Percentiles rank a stretch among this genome's conserved stretches.
Conservation (phyloP, 2,113 vertebrate species). For the Chauna torquata region DNA sequence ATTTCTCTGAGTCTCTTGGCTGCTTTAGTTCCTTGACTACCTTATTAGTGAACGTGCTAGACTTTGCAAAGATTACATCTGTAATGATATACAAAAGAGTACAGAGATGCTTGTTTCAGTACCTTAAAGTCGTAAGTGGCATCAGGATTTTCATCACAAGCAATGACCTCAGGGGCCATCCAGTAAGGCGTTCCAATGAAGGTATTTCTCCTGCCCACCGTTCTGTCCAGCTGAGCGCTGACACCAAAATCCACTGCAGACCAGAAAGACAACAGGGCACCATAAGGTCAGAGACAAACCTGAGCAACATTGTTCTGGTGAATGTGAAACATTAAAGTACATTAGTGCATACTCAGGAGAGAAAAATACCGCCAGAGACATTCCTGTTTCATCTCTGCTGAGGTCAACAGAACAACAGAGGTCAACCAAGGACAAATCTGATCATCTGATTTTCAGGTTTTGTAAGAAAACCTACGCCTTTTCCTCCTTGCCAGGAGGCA, state of each 20-base stretch:
- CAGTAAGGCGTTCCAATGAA: slow-evolving; percentile 99
- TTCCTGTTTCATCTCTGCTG: not conserved
- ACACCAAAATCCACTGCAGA: slow-evolving; percentile 94
- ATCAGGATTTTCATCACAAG: slow-evolving; percentile 97
- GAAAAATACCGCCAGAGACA: not conserved
- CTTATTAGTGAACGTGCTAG: not conserved
- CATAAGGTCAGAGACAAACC: not conserved
- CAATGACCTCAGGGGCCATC: slow-evolving; percentile 99
- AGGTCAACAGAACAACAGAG: not conserved
- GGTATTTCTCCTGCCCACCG: slow-evolving; percentile 94
- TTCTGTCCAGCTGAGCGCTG: slow-evolving; percentile 95
- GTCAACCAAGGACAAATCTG: slow-evolving; percentile 28
- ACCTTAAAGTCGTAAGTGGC: slow-evolving; percentile 99
- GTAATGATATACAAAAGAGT: not conserved
- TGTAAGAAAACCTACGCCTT: not conserved
- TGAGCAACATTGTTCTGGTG: not conserved
- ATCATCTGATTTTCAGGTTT: slow-evolving; percentile 40
- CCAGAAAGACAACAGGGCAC: not conserved
- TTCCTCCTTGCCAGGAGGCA: slow-evolving; percentile 58
- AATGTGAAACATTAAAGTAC: not conserved
- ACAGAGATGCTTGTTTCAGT: not conserved
- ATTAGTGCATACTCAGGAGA: not conserved
- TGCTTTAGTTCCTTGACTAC: not conserved
- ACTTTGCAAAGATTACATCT: not conserved
- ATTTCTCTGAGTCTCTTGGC: not conserved